Conservation (phyloP, 2,797 vertebrate species). For the Numenius phaeopus region DNA sequence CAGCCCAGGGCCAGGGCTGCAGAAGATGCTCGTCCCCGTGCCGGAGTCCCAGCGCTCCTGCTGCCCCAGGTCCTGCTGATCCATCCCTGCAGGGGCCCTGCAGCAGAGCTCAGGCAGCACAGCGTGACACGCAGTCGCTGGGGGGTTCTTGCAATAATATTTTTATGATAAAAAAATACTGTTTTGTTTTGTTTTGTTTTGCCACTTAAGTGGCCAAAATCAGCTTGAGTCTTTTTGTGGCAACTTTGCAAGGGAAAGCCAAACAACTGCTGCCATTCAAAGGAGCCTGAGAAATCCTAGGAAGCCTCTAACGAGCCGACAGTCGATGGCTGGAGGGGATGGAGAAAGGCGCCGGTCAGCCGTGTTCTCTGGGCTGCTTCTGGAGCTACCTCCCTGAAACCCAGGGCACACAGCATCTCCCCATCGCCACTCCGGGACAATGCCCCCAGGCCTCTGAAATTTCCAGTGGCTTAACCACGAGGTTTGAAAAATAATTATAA, state of each 20-base stretch:
- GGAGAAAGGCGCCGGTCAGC: not conserved
- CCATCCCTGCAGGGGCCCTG: not conserved
- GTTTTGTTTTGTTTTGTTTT: not conserved
- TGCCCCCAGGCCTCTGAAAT: not conserved
- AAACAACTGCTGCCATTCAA: not conserved
- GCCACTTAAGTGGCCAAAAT: not conserved
- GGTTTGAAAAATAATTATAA: not conserved
- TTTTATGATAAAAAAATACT: not conserved
- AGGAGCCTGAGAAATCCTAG: not conserved
- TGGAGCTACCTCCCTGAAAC: not conserved
- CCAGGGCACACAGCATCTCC: fast-evolving
- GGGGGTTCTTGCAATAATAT: not conserved
- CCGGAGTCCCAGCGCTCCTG: not conserved
- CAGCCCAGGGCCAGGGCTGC: fast-evolving
- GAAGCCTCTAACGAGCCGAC: not conserved
- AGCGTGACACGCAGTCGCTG: fast-evolving
- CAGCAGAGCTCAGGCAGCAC: not conserved
- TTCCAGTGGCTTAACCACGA: not conserved
- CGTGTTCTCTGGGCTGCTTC: not conserved
- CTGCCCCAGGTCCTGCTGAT: not conserved
- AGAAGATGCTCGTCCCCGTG: fast-evolving
- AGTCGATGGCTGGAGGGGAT: fast-evolving
- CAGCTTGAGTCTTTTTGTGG: not conserved
- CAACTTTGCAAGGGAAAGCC: not conserved
- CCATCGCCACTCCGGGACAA: not conserved